Evolutionary conservation across 2,888 invertebrate species (phyloP).

Genomic region (Ischnus inquisitorius): DNA sequence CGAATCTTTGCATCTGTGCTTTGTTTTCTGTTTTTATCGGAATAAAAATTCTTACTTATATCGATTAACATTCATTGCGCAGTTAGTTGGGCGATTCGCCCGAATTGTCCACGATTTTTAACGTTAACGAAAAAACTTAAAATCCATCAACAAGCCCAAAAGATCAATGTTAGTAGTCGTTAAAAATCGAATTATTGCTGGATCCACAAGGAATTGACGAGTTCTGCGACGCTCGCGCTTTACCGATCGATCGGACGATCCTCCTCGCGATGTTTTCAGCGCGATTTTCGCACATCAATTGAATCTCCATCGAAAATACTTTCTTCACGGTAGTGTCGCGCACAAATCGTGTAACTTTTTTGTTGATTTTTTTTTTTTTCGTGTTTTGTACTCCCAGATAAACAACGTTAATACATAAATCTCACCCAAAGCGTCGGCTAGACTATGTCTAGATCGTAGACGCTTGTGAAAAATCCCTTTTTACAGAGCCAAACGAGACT

Average conservation of each 20-base stretch:
- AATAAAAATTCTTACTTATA: background rate
- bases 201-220: background rate
- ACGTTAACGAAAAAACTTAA: constrained; percentile 14
- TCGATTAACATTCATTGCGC: constrained; percentile 12
- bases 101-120: constrained; percentile 5
- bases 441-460: background rate
- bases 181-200: constrained; percentile 15
- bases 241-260: constrained; percentile 20
- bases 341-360: constrained; percentile 5
- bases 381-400: background rate
- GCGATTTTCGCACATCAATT: constrained; percentile 4
- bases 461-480: constrained; percentile 13
- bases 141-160: constrained; percentile 14
- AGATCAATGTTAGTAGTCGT: constrained; percentile 19
- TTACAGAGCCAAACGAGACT: constrained; percentile 7
- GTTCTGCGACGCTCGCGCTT: constrained; percentile 1
- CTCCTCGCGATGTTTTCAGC: background rate
- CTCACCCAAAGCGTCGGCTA: constrained; percentile 1
- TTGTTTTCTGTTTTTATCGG: too few species aligned
- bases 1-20: too few species aligned
- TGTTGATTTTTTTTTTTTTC: constrained; percentile 20
- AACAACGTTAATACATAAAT: constrained; percentile 25
- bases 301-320: constrained; percentile 28
- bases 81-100: constrained; percentile 10
- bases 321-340: constrained; percentile 24